Evolutionary conservation across 1,140 invertebrate genomes (phyloP), one percentile per base, ranked within the genome.

Genomic region (Cheumatopsyche charites): DNA sequence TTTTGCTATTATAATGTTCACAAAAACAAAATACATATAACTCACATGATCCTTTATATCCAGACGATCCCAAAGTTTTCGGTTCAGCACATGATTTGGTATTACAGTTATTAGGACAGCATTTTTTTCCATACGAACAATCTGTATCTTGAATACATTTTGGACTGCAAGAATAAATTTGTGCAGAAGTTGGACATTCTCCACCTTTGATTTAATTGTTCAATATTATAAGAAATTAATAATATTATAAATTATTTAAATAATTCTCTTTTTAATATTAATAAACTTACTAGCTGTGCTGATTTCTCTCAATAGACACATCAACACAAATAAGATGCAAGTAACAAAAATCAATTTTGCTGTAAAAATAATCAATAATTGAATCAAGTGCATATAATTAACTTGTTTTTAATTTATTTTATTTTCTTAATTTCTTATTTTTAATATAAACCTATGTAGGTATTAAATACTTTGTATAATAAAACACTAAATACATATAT

Each of bases 61-160:
- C 75, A 69, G 79, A 82, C 61, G 79, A 82, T 62, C 71, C 83
- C 55, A 82, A 78, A 13, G 78, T 72, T 25, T 86, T 86, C 0
- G 87, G 75, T 19, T 83, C 78, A 0, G 83, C 84, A 75, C 90
- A 91, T 1, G 89, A 91, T 74, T 86, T 87, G 19, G 83, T 82
- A 74, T 90, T 88, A 79, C 90, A 91, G 70, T 87, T 80, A 80
- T 91, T 91, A 1, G 88, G 83, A 75, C 90, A 91, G 79, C 90
- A 91, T 75, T 87, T 87, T 78, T 87, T 84, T 75, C 84, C 89
- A 73, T 83, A 80, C 61, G 81, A 84, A 79, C 90, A 91, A 73
- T 90, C 86, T 72, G 84, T 87, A 77, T 90, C 88, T 58, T 88
- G 85, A 47, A 84, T 79, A 75, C 90, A 91, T 78, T 87, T 90